Conservation (phyloP, 2,797 vertebrate species). For the Remorina albescens region DNA sequence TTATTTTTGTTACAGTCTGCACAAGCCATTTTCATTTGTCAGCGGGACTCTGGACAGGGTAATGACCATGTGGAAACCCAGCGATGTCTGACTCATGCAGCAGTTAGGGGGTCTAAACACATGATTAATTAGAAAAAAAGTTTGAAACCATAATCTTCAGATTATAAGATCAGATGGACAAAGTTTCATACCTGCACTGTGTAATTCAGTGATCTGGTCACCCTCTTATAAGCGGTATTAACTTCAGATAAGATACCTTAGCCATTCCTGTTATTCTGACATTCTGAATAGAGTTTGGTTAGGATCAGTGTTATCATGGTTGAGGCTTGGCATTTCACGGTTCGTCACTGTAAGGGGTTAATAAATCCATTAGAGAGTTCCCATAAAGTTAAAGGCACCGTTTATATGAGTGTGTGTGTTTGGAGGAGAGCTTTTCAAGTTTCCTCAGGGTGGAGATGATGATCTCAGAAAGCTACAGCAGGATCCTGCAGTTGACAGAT, state of each 20-base stretch:
- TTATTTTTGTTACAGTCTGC: constrained; percentile 59
- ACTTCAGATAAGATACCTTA: too few relatives aligned
- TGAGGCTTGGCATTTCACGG: too few relatives aligned
- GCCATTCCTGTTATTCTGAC: too few relatives aligned
- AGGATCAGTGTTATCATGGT: not conserved
- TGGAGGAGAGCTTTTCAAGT: constrained; percentile 24
- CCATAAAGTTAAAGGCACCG: not conserved
- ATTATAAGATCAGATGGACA: constrained; percentile 20
- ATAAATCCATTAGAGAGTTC: not conserved
- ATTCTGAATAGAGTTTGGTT: too few relatives aligned
- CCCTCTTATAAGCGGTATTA: too few relatives aligned
- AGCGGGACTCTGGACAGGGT: constrained; percentile 50
- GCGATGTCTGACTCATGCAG: constrained; percentile 58
- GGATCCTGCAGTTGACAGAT: constrained; percentile 59
- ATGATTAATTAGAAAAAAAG: constrained; percentile 24
- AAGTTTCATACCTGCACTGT: constrained; percentile 23
- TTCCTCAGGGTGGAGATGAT: constrained; percentile 42
- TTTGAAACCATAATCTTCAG: not conserved
- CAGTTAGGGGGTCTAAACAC: constrained; percentile 37
- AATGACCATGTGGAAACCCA: constrained; percentile 59
- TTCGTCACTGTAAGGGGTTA: too few relatives aligned
- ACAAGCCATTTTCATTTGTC: constrained; percentile 60
- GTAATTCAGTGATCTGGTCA: not conserved
- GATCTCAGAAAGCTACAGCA: constrained; percentile 42
- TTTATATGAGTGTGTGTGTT: constrained; percentile 23